Conservation (phyloP, 2,888 invertebrate species). For the Cotesia congregata region DNA sequence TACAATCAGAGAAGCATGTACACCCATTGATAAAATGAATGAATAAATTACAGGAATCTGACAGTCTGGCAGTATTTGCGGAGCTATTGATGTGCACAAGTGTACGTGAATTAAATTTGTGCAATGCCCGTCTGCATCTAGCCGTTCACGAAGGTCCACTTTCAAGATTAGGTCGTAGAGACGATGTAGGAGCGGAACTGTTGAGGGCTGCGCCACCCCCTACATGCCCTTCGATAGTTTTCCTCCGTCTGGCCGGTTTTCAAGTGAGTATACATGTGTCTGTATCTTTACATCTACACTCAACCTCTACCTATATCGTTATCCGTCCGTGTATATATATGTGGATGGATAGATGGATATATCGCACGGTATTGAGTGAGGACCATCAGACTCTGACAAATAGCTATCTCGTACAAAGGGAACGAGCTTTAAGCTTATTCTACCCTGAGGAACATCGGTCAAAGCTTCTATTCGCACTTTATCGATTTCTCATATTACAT, state of each 20-base stretch:
- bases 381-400: background rate
- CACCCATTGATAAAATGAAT: background rate
- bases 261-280: constrained; percentile 62
- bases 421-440: background rate
- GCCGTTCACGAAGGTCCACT: constrained; percentile 69
- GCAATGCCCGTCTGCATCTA: constrained; percentile 72
- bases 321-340: background rate
- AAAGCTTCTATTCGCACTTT: background rate
- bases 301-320: background rate
- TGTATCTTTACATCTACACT: background rate
- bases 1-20: background rate
- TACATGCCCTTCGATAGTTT: constrained; percentile 70
- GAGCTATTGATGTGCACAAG: constrained; percentile 71
- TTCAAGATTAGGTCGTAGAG: constrained; percentile 65
- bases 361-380: background rate
- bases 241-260: constrained; percentile 71
- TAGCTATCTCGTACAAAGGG: background rate
- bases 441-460: background rate
- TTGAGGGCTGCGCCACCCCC: constrained; percentile 68
- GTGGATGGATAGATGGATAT: background rate
- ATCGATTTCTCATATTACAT: background rate
- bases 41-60: constrained; percentile 66
- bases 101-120: constrained; percentile 72
- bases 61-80: constrained; percentile 71
- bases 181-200: constrained; percentile 67